Evolutionary conservation across 2,888 invertebrate species (phyloP), one percentile per base, ranked within the genome.

Genomic region (Agrochola macilenta): DNA sequence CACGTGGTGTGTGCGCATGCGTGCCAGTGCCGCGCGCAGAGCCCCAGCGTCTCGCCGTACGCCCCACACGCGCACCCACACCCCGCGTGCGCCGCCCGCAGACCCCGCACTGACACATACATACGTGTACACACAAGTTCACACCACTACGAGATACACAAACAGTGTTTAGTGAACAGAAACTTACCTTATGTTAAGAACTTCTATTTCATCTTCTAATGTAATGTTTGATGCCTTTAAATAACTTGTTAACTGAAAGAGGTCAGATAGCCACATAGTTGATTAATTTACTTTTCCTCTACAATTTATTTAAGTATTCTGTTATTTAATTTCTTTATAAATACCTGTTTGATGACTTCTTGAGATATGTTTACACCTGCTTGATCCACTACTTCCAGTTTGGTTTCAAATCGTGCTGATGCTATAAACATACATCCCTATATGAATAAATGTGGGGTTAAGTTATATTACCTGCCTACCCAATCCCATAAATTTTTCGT

Each of bases 121-220:
- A 52, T 11, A n/a, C 69, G 39, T 17, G 17, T 39, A n/a, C 64
- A 94, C 95, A 64, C 17, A 43, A 17, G 5, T 20, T 26, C n/a
- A 46, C n/a, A 20, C 20, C 46, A 20, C 14, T 0, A 54, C 8
- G 5, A 66, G 5, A 20, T 26, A 49, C 35, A n/a, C 14, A 14
- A 17, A 20, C 12, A 14, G 2, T 14, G 11, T 20, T 7, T 7
- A 30, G 5, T 35, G 14, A 46, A n/a, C 0, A n/a, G 9, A 46
- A 43, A 96, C 97, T 97, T 95, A 98, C 98, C 97, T 97, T 90
- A 98, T 97, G 90, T 97, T 98, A 89, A 98, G 96, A 87, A 98
- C 95, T 96, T 97, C 97, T 88, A 98, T 96, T 87, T 98, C 97
- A 91, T 97, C 97, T 73, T 95, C 94, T 87, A 96, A 90, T 26